A percentile compares a stretch with the other conserved stretches of the same genome.
Conservation (phyloP, 2,888 invertebrate genomes). For the Cryptocheilus praepositus region DNA sequence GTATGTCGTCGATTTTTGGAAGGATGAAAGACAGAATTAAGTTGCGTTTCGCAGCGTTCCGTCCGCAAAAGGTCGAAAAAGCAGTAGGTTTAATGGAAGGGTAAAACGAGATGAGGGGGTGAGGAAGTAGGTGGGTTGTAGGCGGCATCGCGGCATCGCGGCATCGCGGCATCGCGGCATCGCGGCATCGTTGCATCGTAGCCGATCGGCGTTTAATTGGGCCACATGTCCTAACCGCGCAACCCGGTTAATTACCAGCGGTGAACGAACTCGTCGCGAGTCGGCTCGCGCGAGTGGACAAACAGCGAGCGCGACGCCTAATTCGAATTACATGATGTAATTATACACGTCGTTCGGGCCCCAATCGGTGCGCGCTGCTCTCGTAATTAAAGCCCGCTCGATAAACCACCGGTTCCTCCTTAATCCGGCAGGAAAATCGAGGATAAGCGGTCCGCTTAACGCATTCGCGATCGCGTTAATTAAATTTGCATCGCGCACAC, state of each 20-base stretch:
- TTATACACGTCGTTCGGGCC: slow-evolving; percentile 2
- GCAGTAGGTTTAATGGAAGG: too few species aligned
- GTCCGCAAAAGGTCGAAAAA: too few species aligned
- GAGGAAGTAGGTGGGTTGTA: too few species aligned
- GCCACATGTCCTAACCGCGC: neutral
- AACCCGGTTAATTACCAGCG: neutral
- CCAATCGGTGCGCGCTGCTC: too few species aligned
- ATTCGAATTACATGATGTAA: slow-evolving; percentile 9
- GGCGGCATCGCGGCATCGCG: too few species aligned
- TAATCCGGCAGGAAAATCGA: slow-evolving; percentile 10
- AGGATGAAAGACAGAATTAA: too few species aligned
- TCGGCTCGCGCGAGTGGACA: neutral
- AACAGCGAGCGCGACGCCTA: slow-evolving; percentile 4
- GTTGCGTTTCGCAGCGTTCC: too few species aligned
- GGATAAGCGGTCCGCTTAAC: neutral
- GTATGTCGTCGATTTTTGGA: too few species aligned
- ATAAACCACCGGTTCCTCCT: slow-evolving; percentile 3
- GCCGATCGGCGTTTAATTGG: too few species aligned
- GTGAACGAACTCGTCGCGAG: neutral
- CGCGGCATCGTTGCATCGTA: too few species aligned
- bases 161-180: too few species aligned
- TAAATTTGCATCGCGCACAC: slow-evolving; percentile 7
- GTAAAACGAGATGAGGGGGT: too few species aligned
- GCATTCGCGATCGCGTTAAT: neutral
- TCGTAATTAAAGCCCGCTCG: slow-evolving; percentile 1